Percentiles rank a stretch among this genome's conserved stretches.
Evolutionary conservation across 1,140 invertebrate species (phyloP).

Genomic region (Phthorimaea operculella): DNA sequence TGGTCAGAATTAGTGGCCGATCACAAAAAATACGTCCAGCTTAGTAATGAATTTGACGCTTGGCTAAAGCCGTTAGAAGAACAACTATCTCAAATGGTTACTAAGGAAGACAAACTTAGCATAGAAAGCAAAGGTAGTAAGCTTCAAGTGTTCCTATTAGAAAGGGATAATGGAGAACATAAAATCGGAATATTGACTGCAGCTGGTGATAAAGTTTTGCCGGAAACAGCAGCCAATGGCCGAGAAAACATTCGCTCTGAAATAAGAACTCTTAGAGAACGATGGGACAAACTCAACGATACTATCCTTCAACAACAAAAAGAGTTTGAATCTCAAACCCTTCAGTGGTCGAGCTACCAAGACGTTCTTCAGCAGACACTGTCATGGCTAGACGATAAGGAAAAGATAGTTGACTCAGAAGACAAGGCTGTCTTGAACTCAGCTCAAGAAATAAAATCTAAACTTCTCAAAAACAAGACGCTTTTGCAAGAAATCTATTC

Average conservation of each 20-base stretch:
- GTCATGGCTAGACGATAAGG: slow-evolving; percentile 88
- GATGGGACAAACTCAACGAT: slow-evolving; percentile 88
- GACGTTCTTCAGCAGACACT: slow-evolving; percentile 85
- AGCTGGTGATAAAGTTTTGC: slow-evolving; percentile 86
- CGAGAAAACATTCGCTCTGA: slow-evolving; percentile 89
- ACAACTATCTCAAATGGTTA: slow-evolving; percentile 73
- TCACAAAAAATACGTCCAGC: slow-evolving; percentile 83
- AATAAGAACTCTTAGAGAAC: slow-evolving; percentile 78
- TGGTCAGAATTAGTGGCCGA: slow-evolving; percentile 89
- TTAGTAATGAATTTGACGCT: slow-evolving; percentile 77
- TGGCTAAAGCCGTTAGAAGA: slow-evolving; percentile 85
- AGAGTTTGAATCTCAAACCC: slow-evolving; percentile 83
- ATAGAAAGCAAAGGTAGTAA: slow-evolving; percentile 68
- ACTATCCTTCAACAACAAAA: slow-evolving; percentile 84
- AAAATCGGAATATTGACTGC: slow-evolving; percentile 78
- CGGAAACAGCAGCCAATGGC: slow-evolving; percentile 90
- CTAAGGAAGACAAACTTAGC: slow-evolving; percentile 71
- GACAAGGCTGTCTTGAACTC: slow-evolving; percentile 71
- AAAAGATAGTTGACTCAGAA: slow-evolving; percentile 82
- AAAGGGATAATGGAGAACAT: slow-evolving; percentile 85
- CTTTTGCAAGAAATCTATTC: slow-evolving; percentile 89
- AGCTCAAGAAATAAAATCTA: slow-evolving; percentile 87
- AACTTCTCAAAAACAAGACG: slow-evolving; percentile 88
- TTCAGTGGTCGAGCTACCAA: slow-evolving; percentile 87
- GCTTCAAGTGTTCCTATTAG: slow-evolving; percentile 81